Percentiles rank a stretch among this genome's conserved stretches.
Evolutionary conservation across 2,888 invertebrate genomes (phyloP).

Genomic region (Stegana nigrithorax): DNA sequence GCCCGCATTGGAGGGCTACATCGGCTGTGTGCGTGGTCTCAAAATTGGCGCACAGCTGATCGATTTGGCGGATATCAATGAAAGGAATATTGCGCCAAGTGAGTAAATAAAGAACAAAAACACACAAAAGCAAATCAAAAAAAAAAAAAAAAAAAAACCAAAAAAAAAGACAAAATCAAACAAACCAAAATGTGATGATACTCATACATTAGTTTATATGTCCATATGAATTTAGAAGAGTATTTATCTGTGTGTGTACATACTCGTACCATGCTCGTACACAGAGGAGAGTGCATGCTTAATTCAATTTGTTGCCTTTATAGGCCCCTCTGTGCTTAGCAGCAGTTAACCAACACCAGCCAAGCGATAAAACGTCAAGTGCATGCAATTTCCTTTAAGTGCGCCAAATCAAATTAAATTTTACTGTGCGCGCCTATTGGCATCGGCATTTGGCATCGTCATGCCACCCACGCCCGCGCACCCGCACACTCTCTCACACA

Average conservation of each 20-base stretch:
- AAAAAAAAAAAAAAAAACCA: too few relatives aligned
- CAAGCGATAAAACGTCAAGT: constrained; percentile 46
- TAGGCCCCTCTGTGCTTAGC: too few relatives aligned
- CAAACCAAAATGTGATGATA: too few relatives aligned
- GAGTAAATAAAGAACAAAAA: constrained; percentile 45
- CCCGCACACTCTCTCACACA: too few relatives aligned
- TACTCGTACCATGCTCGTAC: background rate
- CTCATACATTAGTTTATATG: too few relatives aligned
- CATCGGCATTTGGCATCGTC: too few relatives aligned
- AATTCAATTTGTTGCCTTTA: constrained; percentile 27
- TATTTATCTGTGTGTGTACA: background rate
- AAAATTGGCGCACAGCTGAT: constrained; percentile 85
- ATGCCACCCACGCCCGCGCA: too few relatives aligned
- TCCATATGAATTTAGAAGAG: too few relatives aligned
- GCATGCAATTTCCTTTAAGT: constrained; percentile 58
- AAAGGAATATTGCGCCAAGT: constrained; percentile 78
- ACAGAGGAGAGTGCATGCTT: background rate
- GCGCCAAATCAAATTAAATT: constrained; percentile 26
- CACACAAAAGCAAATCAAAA: too few relatives aligned
- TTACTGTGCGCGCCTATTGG: too few relatives aligned
- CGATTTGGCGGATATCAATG: constrained; percentile 80
- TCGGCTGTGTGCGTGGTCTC: constrained; percentile 88
- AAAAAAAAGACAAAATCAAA: too few relatives aligned
- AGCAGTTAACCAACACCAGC: too few relatives aligned
- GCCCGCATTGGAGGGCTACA: constrained; percentile 77